Base-by-base conservation (phyloP, 2,113 vertebrate species). In the Garra rufa region DNA sequence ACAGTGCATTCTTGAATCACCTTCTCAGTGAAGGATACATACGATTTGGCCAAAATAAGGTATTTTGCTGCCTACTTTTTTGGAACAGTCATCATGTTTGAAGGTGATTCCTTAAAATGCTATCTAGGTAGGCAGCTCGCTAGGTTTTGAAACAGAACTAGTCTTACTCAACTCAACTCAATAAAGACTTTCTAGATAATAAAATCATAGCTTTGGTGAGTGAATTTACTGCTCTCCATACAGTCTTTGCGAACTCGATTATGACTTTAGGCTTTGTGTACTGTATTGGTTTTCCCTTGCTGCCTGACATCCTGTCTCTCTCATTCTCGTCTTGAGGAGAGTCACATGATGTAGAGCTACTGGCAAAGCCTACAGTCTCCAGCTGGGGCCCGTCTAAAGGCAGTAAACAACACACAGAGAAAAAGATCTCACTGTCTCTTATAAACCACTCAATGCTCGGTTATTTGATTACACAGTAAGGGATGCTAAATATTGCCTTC, bases 391-490 rank as follows among this genome's bases (percentile, higher is more conserved):
- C 24, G 38, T 79, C 86, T 75, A 57, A 79, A 50, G 19, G 65
- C 77, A 85, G 65, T 87, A 85, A 87, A 87, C 86, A 85, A 83
- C 83, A 44, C 38, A 73, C 30, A 80, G 69, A 82, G 69, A 87
- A 67, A 74, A 83, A 87, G 81, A n/a, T 44, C 76, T 69, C 63
- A 71, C 34, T 14, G 71, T 79, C 76, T 86, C 67, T 63, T 82
- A 41, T 83, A 57, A 75, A 75, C 44, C 41, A 38, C 63, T 82
- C 63, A 80, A 79, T 28, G 44, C 63, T 76, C 38, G 59, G 57
- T 81, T 81, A 83, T 75, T 48, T 73, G 63, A 74, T 88, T 61
- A 83, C 73, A 87, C 82, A 83, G 86, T 74, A 43, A 38, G 26
- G 24, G 76, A 69, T 52, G 69, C 80, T 85, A 85, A 85, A 88